These are phyloP conservation scores for Drosophila yooni DNA, from an alignment of 2,888 invertebrate species.

Conservation along the genomic window DNA sequence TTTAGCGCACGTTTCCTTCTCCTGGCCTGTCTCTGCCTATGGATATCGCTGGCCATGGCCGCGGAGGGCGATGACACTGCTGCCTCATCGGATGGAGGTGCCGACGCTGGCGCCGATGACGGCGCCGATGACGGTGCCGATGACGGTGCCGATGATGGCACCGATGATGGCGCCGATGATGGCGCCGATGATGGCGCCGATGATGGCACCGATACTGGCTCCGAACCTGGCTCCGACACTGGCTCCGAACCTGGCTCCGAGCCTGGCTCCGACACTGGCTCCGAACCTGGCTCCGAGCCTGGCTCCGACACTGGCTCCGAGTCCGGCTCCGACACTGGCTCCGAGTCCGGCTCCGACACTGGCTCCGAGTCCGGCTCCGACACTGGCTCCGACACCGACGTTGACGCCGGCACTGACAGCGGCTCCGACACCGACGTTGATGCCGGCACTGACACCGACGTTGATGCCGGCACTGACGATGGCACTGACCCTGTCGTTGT, in stretches of 20 bases:
- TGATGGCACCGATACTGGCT: background rate
- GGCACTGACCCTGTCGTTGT: background rate
- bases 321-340: background rate
- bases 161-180: rapidly evolving
- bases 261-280: rapidly evolving
- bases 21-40: slow-evolving; percentile 41
- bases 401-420: background rate
- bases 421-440: background rate
- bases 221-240: rapidly evolving
- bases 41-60: slow-evolving; percentile 3
- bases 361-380: background rate
- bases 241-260: background rate
- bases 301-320: background rate
- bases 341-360: rapidly evolving
- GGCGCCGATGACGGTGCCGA: background rate
- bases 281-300: background rate
- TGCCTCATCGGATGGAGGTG: background rate
- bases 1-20: slow-evolving; percentile 38
- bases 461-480: background rate
- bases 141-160: background rate
- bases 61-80: slow-evolving; percentile 1
- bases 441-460: background rate
- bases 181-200: background rate
- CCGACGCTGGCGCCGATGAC: background rate
- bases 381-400: background rate